These are phyloP conservation scores for Scolanthus callimorphus DNA, from an alignment of 92 coral and sea anemone genomes.

Conservation along the genomic window DNA sequence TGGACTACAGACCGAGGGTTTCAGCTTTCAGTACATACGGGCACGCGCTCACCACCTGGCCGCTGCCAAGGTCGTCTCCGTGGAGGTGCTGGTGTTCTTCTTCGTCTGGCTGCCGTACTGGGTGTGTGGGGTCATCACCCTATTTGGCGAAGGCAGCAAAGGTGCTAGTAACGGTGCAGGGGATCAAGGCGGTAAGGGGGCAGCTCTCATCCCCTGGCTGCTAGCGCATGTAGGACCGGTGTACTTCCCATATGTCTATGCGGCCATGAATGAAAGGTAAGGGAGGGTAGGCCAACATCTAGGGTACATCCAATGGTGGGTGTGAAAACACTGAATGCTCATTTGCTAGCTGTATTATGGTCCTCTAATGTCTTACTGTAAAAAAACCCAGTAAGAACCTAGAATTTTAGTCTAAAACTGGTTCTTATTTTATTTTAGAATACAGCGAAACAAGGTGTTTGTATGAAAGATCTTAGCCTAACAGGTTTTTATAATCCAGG, in stretches of 20 bases:
- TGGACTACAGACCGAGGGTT: background rate
- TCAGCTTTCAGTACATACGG: slow-evolving; percentile 17
- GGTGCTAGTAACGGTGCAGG: background rate
- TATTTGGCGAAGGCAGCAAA: background rate
- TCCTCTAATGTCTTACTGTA: no score
- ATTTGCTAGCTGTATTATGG: no score
- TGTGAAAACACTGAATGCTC: no score
- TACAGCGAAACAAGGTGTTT: no score
- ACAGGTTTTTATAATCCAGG: no score
- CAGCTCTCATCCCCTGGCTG: slow-evolving; percentile 16
- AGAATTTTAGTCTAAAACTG: no score
- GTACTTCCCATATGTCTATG: slow-evolving; percentile 14
- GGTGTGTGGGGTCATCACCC: slow-evolving; percentile 13
- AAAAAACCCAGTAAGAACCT: no score
- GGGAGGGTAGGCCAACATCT: background rate
- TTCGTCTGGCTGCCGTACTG: slow-evolving; percentile 33
- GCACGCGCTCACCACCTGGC: slow-evolving; percentile 11
- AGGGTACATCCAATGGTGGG: background rate
- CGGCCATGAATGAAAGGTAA: slow-evolving; percentile 23
- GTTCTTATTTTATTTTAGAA: no score
- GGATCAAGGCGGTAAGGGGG: background rate
- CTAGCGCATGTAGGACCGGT: slow-evolving; percentile 5
- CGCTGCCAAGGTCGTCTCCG: slow-evolving; percentile 9
- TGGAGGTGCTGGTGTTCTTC: slow-evolving; percentile 1
- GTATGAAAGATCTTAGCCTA: no score